phyloP scores from a whole-genome alignment of 2,797 vertebrate genomes.

The Tolypeutes matacus region DNA sequence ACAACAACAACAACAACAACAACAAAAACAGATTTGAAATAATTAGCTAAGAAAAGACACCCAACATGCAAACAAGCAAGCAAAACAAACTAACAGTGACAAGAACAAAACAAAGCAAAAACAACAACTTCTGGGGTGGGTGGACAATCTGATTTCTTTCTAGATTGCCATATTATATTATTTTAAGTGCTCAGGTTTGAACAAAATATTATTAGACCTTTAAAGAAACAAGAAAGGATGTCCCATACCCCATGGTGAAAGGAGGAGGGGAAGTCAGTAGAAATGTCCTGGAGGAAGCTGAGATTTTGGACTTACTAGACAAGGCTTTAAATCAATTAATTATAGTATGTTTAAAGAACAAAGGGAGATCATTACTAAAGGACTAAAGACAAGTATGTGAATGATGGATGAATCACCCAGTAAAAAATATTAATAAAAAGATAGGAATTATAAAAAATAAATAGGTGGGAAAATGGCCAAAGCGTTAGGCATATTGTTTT shows the following conservation, averaged over 20 bases:
- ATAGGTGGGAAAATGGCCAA: too few species aligned
- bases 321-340: not conserved
- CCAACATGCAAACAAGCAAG: not conserved
- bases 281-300: not conserved
- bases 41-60: not conserved
- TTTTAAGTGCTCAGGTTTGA: not conserved
- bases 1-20: too few species aligned
- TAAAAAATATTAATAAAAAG: not conserved
- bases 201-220: not conserved
- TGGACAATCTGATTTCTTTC: not conserved
- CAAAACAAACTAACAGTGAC: not conserved
- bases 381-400: not conserved
- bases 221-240: not conserved
- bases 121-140: not conserved
- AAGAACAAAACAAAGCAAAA: not conserved
- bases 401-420: not conserved
- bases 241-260: not conserved
- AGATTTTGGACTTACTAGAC: not conserved
- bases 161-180: not conserved
- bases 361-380: not conserved
- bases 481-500: too few species aligned
- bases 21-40: too few species aligned
- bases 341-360: not conserved
- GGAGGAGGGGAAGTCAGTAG: not conserved
- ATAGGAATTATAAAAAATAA: not conserved